Evolutionary conservation across 2,888 invertebrate species (phyloP).

Genomic region (Callinectes sapidus): DNA sequence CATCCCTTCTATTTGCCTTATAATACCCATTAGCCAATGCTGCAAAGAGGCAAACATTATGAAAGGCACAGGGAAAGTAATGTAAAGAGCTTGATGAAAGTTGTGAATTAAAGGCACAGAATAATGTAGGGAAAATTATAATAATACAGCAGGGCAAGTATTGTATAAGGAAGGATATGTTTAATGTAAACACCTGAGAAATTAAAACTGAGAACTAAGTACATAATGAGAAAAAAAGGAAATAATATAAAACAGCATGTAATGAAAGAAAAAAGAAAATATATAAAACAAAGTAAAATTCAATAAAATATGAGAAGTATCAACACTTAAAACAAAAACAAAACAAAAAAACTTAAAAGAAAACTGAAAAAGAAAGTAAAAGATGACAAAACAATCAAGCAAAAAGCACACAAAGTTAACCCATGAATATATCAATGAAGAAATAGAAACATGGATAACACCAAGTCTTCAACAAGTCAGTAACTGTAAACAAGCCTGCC

Average conservation of each 20-base stretch:
- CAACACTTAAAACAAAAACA: too few species aligned
- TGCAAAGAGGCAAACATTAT: not conserved
- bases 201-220: not conserved
- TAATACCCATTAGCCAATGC: too few species aligned
- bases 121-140: not conserved
- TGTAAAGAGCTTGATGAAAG: not conserved
- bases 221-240: not conserved
- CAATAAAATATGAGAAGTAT: too few species aligned
- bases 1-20: too few species aligned
- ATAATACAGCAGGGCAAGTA: too few species aligned
- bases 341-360: too few species aligned
- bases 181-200: not conserved
- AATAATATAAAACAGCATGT: not conserved
- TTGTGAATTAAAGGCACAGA: not conserved
- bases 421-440: not conserved
- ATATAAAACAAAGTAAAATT: too few species aligned
- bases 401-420: not conserved
- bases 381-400: too few species aligned
- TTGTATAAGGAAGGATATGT: too few species aligned
- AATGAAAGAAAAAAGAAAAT: not conserved
- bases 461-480: not conserved
- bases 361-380: too few species aligned
- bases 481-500: not conserved
- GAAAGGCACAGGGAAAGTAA: not conserved
- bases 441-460: not conserved